Percentiles rank a stretch among this genome's conserved stretches.
Evolutionary conservation across 2,888 invertebrate species (phyloP).

Genomic region (Latrodectus elegans): DNA sequence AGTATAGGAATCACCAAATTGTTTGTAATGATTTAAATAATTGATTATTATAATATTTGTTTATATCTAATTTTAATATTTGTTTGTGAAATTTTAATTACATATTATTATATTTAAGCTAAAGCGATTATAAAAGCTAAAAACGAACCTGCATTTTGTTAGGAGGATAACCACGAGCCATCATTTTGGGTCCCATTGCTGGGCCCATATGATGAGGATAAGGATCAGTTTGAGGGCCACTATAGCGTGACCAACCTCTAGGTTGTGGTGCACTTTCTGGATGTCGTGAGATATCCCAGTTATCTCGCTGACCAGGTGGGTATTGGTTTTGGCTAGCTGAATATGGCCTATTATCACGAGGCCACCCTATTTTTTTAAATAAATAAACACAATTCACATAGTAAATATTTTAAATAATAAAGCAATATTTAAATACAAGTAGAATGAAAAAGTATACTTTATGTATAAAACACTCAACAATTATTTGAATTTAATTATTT

Average conservation of each 20-base stretch:
- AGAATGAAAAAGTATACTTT: too few species aligned
- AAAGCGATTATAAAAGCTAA: neutral
- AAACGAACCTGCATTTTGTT: constrained; percentile 64
- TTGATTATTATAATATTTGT: too few species aligned
- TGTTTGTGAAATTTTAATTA: too few species aligned
- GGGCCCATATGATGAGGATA: constrained; percentile 55
- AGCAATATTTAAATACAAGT: too few species aligned
- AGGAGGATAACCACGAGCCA: constrained; percentile 45
- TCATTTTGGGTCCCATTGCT: constrained; percentile 59
- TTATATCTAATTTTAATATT: too few species aligned
- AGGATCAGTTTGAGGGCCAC: constrained; percentile 39
- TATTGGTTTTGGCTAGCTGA: constrained; percentile 57
- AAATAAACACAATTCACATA: too few species aligned
- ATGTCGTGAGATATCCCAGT: constrained; percentile 58
- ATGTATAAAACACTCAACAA: too few species aligned
- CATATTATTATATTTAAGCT: too few species aligned
- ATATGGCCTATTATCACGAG: constrained; percentile 62
- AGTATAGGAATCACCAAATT: too few species aligned
- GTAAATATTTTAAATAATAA: too few species aligned
- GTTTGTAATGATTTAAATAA: too few species aligned
- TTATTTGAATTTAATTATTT: too few species aligned
- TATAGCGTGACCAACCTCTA: constrained; percentile 40
- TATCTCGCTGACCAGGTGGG: constrained; percentile 56
- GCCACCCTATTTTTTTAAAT: constrained; percentile 52
- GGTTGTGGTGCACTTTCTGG: constrained; percentile 49